These are phyloP conservation scores for Agraylea sexmaculata DNA, from an alignment of 1,140 invertebrate species.

Conservation along the genomic window DNA sequence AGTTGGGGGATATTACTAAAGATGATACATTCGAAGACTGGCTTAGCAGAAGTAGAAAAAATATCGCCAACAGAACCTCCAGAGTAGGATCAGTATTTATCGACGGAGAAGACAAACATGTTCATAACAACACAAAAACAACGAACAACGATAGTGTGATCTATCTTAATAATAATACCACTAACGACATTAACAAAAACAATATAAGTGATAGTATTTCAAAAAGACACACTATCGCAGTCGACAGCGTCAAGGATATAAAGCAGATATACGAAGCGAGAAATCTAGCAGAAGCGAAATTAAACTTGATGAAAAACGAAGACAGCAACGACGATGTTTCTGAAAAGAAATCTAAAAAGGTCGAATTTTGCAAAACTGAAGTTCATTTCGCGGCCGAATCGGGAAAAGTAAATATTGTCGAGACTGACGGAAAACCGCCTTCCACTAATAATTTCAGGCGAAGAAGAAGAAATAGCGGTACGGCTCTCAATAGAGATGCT, in stretches of 20 bases:
- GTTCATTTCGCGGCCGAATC: conserved; percentile 75
- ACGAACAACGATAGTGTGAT: conserved; percentile 22
- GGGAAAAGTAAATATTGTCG: conserved; percentile 73
- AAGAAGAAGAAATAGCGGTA: conserved; percentile 41
- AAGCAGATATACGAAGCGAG: conserved; percentile 13
- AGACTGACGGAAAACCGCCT: conserved; percentile 72
- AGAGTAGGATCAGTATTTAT: neutral
- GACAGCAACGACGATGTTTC: conserved; percentile 22
- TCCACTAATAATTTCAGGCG: conserved; percentile 66
- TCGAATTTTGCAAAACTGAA: conserved; percentile 77
- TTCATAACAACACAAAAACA: conserved; percentile 16
- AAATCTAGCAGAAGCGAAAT: conserved; percentile 5
- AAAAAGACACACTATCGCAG: conserved; percentile 46
- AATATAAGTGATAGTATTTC: conserved; percentile 1
- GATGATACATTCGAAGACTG: conserved; percentile 33
- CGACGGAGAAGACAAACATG: conserved; percentile 2
- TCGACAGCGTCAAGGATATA: conserved; percentile 42
- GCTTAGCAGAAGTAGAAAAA: conserved; percentile 31
- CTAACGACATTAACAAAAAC: neutral
- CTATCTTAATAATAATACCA: neutral
- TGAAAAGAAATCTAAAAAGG: conserved; percentile 53
- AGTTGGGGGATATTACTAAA: conserved; percentile 12
- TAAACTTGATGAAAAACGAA: conserved; percentile 15
- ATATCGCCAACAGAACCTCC: conserved; percentile 18
- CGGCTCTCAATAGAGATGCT: conserved; percentile 24